Evolutionary conservation across 2,888 invertebrate species (phyloP).

Genomic region (Notocelia uddmanniana): DNA sequence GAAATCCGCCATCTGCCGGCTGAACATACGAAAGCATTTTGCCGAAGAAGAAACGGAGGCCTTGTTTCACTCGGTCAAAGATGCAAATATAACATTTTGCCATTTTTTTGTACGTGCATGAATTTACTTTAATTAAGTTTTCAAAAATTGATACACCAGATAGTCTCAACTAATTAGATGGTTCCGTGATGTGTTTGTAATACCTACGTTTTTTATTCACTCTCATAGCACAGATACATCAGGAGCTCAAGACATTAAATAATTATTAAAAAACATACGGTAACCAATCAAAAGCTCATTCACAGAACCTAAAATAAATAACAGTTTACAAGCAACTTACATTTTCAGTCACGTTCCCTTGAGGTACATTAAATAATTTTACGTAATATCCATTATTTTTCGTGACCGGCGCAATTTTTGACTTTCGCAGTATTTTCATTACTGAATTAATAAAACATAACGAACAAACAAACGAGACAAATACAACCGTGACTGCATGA

Average conservation of each 20-base stretch:
- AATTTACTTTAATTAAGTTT: too few species aligned
- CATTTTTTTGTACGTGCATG: too few species aligned
- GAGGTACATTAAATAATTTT: conserved; percentile 20
- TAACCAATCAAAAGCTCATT: not conserved
- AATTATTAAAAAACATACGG: not conserved
- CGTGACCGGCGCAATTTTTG: conserved; percentile 31
- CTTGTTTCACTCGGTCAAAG: too few species aligned
- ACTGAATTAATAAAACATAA: conserved; percentile 40
- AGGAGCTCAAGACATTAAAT: too few species aligned
- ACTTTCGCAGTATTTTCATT: conserved; percentile 32
- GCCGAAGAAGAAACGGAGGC: too few species aligned
- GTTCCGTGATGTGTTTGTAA: too few species aligned
- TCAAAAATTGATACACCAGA: too few species aligned
- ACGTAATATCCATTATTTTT: conserved; percentile 30
- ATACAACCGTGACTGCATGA: conserved; percentile 49
- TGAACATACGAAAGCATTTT: too few species aligned
- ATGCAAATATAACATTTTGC: too few species aligned
- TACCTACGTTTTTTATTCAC: not conserved
- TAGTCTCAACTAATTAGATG: too few species aligned
- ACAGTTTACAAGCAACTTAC: not conserved
- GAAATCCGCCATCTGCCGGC: too few species aligned
- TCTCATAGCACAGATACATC: too few species aligned
- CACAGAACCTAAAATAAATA: not conserved
- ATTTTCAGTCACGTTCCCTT: conserved; percentile 3
- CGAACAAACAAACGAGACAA: conserved; percentile 29